Base-by-base conservation (phyloP, 2,797 vertebrate species). In the Pseudochromis fuscus region DNA sequence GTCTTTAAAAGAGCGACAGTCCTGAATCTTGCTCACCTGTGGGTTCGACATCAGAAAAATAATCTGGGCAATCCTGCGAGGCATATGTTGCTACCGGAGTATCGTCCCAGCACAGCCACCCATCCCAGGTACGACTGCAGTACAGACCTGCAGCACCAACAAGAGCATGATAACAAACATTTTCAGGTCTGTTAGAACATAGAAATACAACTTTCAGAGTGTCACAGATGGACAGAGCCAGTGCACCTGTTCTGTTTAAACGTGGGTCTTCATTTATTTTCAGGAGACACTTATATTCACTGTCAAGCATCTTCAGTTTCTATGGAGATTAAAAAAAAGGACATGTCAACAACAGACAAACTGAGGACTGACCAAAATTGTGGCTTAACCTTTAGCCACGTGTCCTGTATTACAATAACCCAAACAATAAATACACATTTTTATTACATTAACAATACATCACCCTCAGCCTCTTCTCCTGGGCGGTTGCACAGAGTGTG, bases 61-160 rank as follows among this genome's bases (percentile, higher is more conserved):
- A 96, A 83, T 95, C 94, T 0, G 97, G 97, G 57, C 97, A 98
- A 68, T 93, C 92, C 85, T 97, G 96, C 23, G 89, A 88, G 6
- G 91, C 83, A 1, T 86, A 50, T 0, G 77, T 93, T 64, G 96
- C 96, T 18, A 94, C 96, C 0, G 94, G 94, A 0, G 97, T 95
- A 35, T 98, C 95, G 0, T 97, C 95, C 97, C 97, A 98, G 82
- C 97, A 98, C 50, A 97, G 58, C 96, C 96, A 97, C 21, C 97
- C 97, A 0, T 98, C 97, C 97, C 97, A 98, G 0, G 94, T 96
- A 11, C 96, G 92, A 78, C 95, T 95, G 87, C 97, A 98, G 67
- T 93, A 95, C 0, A 77, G 81, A 67, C 93, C 97, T 97, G 78
- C 56, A 21, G 21, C 53, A 25, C 16, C 38, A 62, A 74, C 33